A percentile compares a stretch with the other conserved stretches of the same genome.
Evolutionary conservation across 2,888 invertebrate genomes (phyloP).

Genomic region (Heliconius charithonia): DNA sequence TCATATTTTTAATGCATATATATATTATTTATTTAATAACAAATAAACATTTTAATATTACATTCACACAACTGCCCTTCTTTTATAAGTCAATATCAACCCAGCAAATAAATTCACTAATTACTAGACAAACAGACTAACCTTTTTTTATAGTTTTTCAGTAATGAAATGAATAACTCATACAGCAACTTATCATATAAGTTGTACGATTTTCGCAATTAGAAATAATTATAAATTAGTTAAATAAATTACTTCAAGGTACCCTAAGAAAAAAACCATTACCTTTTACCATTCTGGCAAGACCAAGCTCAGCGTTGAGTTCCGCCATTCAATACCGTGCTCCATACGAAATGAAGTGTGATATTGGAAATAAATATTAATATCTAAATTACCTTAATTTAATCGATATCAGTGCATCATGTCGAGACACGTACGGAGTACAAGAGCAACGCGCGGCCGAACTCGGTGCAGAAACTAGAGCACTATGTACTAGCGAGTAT

Average conservation of each 20-base stretch:
- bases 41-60: no score
- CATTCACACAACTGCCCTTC: no score
- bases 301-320: neutral
- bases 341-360: no score
- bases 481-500: slow-evolving; percentile 99
- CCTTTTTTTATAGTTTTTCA: neutral
- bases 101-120: neutral
- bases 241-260: no score
- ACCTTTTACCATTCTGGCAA: neutral
- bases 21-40: no score
- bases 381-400: neutral
- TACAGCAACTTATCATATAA: no score
- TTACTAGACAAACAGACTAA: neutral
- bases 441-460: slow-evolving; percentile 90
- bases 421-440: slow-evolving; percentile 94
- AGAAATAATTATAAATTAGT: no score
- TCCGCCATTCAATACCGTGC: neutral
- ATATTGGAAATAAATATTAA: neutral
- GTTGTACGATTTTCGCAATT: no score
- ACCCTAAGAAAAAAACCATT: neutral
- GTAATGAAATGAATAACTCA: no score
- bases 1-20: no score
- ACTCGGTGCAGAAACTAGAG: slow-evolving; percentile 92
- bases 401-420: slow-evolving; percentile 88
- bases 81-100: no score